Base-by-base conservation (phyloP, 2,113 vertebrate species). In the Mesoclemmys tuberculata region DNA sequence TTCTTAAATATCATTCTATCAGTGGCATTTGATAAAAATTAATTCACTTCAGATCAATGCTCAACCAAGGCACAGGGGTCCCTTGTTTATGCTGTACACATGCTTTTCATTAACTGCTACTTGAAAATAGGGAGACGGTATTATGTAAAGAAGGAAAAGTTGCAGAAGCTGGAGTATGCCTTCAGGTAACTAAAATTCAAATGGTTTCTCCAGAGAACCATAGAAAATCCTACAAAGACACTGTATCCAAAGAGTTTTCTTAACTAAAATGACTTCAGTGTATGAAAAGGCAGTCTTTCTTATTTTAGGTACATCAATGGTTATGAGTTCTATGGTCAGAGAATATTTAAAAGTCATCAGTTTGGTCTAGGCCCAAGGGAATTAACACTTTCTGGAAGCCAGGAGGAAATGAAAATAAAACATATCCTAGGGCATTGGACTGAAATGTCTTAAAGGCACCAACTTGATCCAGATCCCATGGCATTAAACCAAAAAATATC, bases 401-500 rank as follows among this genome's bases (percentile, higher is more conserved):
- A 92, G 41, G 5, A 68, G 24, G 49, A 92, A 84, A 90, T 35
- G 79, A 87, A 3, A 21, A 5, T 80, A 35, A 68, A 86, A 13
- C 84, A 74, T 93, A 84, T 71, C 29, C 31, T 81, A 79, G 81
- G 11, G 5, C 26, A 90, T 38, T 16, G 87, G 5, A 54, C 54
- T 1, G 87, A 82, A 93, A 84, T 85, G 41, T 84, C 35, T 84
- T 90, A 94, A 88, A 95, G 81, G 64, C 22, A 92, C 1, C 6
- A 83, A 10, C 89, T 92, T 82, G 46, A 96, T 68, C 24, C 7
- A 82, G 10, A 49, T 19, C 80, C 26, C 13, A 87, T 38, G 49
- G 24, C 31, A 96, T 81, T 58, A 55, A 93, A 92, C 8, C 29
- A 82, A 90, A 96, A 93, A 87, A 82, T 85, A 87, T 61, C 56